Conservation (phyloP, 2,797 vertebrate genomes). For the Oryzias sinensis region DNA sequence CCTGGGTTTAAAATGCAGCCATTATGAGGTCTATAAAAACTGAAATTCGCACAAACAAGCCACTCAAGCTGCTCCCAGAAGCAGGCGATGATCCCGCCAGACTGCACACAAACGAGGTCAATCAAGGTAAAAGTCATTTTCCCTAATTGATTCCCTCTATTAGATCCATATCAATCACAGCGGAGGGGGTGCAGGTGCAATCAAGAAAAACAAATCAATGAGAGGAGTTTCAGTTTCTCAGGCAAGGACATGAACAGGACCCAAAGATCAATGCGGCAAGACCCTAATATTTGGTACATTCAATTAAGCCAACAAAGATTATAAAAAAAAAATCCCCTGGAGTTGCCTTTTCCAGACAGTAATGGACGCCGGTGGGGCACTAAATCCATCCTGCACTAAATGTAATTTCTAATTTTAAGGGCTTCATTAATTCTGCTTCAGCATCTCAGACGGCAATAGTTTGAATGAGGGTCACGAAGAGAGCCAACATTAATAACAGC, state of each 20-base stretch:
- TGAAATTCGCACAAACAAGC: too few species aligned
- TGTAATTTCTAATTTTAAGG: slow-evolving; percentile 57
- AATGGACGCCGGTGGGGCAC: slow-evolving; percentile 28
- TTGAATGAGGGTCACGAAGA: slow-evolving; percentile 51
- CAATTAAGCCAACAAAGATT: slow-evolving; percentile 35
- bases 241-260: slow-evolving; percentile 8
- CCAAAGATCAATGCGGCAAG: slow-evolving; percentile 19
- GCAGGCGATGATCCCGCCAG: too few species aligned
- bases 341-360: slow-evolving; percentile 37
- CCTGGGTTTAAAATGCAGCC: too few species aligned
- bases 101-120: slow-evolving; percentile 12
- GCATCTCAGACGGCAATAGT: slow-evolving; percentile 30
- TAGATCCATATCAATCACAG: slow-evolving; percentile 30
- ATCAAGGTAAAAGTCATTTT: slow-evolving; percentile 24
- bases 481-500: slow-evolving; percentile 62
- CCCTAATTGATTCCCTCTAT: slow-evolving; percentile 24
- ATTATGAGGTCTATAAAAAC: too few species aligned
- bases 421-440: slow-evolving; percentile 51
- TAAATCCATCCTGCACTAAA: slow-evolving; percentile 50
- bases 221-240: slow-evolving; percentile 17
- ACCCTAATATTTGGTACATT: slow-evolving; percentile 28
- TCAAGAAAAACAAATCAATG: slow-evolving; percentile 35
- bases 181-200: slow-evolving; percentile 23
- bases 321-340: slow-evolving; percentile 26
- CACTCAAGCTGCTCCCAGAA: too few species aligned